phyloP scores from a whole-genome alignment of 1,140 invertebrate species.

The Globodera ellingtonae region DNA sequence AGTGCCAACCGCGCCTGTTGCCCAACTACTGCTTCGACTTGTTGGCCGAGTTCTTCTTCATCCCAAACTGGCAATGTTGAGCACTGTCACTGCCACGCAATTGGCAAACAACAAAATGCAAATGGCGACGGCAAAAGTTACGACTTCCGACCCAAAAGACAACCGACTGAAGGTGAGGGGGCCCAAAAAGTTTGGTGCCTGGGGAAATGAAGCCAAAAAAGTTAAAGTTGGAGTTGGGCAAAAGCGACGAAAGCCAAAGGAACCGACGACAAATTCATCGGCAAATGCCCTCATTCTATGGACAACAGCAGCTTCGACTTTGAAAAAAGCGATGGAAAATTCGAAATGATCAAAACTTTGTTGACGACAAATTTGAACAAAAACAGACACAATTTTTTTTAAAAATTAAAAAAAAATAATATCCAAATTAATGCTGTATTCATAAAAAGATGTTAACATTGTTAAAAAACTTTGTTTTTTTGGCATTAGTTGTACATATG shows the following conservation, averaged over 20 bases:
- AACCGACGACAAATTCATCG: neutral
- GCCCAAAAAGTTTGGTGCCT: neutral
- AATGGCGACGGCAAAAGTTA: conserved; percentile 18
- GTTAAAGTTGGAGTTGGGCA: conserved; percentile 33
- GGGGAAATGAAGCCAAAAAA: conserved; percentile 6
- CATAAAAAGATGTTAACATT: no score
- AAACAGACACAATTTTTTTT: no score
- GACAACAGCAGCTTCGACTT: no score
- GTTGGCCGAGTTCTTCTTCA: neutral
- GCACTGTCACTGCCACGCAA: neutral
- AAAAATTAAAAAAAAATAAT: no score
- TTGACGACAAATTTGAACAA: no score
- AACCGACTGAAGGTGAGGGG: conserved; percentile 38
- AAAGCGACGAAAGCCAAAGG: conserved; percentile 30
- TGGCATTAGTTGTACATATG: no score
- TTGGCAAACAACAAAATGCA: conserved; percentile 12
- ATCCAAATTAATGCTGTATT: no score
- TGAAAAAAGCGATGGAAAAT: no score
- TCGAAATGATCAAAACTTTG: no score
- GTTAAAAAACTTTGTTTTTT: no score
- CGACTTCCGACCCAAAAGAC: conserved; percentile 25
- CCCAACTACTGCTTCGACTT: conserved; percentile 44
- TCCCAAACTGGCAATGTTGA: conserved; percentile 5
- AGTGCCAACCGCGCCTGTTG: conserved; percentile 53
- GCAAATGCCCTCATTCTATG: no score